Base-by-base conservation (phyloP, 2,113 vertebrate genomes). In the Agapornis roseicollis region DNA sequence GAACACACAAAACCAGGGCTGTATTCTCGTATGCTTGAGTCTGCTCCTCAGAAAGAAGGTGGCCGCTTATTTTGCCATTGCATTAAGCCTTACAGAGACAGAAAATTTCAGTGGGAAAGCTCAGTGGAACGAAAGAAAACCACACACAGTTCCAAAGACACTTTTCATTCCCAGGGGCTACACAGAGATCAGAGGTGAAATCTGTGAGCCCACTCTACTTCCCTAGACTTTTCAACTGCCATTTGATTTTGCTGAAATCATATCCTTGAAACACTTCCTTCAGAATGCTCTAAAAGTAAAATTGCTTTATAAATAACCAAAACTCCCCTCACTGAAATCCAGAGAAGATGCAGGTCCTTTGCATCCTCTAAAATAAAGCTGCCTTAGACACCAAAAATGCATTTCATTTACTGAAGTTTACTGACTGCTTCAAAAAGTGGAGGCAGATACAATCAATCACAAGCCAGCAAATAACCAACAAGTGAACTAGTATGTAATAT, bases 161-260 rank as follows among this genome's bases (percentile, higher is more conserved):
- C 88, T 92, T 93, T 56, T 91, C 80, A 72, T 81, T 94, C 80
- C 49, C 90, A 93, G 61, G 90, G 88, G 88, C 61, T 92, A 83
- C 44, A 44, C 56, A 96, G 63, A 94, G 92, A 96, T 92, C 94
- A 94, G 90, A 96, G 90, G 90, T 95, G 94, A 96, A 96, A 88
- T 81, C 88, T 89, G 49, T 0, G 4, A 81, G 88, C 44, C 60
- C 66, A 63, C 52, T 79, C 65, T 44, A 35, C 72, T 90, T 80
- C 65, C 65, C 29, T 15, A n/a, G 80, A 41, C n/a, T 66, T 93
- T 80, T 63, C 66, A 80, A 78, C 65, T 1, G 16, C 78, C 65
- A 61, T 85, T 85, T 17, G 33, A 24, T 88, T 80, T 82, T 53
- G 52, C 46, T 81, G 93, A 94, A 91, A 86, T 81, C 64, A 64